Percentiles rank a stretch among this genome's conserved stretches.
phyloP scores from a whole-genome alignment of 2,797 vertebrate genomes.

The Sebastes cheni region DNA sequence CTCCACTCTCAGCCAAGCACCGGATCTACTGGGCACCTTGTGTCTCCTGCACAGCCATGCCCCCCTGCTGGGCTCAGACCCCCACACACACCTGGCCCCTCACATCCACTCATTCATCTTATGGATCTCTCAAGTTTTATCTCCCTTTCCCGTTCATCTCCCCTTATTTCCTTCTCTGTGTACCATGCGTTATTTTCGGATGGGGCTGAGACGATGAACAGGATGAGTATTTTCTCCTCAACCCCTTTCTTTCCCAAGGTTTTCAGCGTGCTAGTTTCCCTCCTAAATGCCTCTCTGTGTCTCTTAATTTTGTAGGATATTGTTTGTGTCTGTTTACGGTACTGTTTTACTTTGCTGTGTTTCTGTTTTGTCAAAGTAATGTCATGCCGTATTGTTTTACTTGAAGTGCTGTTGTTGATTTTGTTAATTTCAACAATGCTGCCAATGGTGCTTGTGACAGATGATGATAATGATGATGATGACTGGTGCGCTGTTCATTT shows the following conservation, averaged over 20 bases:
- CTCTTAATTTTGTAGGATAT: conserved; percentile 6
- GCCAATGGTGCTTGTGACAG: conserved; percentile 31
- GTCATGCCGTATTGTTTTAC: conserved; percentile 17
- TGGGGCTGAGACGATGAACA: conserved; percentile 39
- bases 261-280: conserved; percentile 37
- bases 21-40: conserved; percentile 75
- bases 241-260: conserved; percentile 17
- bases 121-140: conserved; percentile 46
- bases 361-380: conserved; percentile 22
- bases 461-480: conserved; percentile 43
- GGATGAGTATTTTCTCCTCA: conserved; percentile 73
- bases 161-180: conserved; percentile 24
- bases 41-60: conserved; percentile 72
- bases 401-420: conserved; percentile 42
- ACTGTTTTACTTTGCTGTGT: conserved; percentile 22
- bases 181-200: conserved; percentile 26
- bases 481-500: conserved; percentile 42
- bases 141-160: conserved; percentile 40
- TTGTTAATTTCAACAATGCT: conserved; percentile 28
- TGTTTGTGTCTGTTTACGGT: conserved; percentile 19
- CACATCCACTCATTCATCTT: conserved; percentile 58
- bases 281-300: conserved; percentile 8
- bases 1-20: conserved; percentile 73
- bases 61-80: conserved; percentile 77
- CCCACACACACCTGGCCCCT: conserved; percentile 66